Evolutionary conservation across 2,888 invertebrate genomes (phyloP).

Genomic region (Lomographa bimaculata): DNA sequence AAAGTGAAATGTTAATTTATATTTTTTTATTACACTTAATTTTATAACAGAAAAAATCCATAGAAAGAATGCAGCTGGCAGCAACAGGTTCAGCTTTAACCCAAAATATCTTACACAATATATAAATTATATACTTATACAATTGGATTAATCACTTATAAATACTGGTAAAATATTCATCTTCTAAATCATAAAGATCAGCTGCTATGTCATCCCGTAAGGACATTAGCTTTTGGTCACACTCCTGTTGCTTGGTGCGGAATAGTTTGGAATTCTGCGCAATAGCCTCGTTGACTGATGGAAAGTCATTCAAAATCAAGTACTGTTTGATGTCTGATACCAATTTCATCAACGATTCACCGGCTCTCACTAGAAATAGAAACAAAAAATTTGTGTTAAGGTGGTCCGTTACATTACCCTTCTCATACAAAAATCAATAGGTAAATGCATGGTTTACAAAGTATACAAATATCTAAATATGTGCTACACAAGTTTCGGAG

Average conservation of each 20-base stretch:
- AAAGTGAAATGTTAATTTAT: too few species aligned
- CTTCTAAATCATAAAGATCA: constrained; percentile 95
- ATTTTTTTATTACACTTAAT: too few species aligned
- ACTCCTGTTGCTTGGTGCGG: constrained; percentile 94
- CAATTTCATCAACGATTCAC: constrained; percentile 97
- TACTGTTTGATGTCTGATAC: constrained; percentile 99
- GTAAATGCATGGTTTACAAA: too few species aligned
- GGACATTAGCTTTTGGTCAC: constrained; percentile 96
- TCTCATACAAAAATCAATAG: too few species aligned
- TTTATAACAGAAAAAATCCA: too few species aligned
- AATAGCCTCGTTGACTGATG: constrained; percentile 98
- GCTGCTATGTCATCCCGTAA: constrained; percentile 97
- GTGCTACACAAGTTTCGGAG: too few species aligned
- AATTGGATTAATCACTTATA: constrained; percentile 82
- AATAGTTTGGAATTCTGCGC: constrained; percentile 96
- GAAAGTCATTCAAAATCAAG: constrained; percentile 98
- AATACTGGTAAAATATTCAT: constrained; percentile 95
- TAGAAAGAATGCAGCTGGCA: too few species aligned
- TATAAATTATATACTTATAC: too few species aligned
- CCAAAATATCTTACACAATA: too few species aligned
- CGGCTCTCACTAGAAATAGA: constrained; percentile 91
- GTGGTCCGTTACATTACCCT: too few species aligned
- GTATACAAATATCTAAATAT: too few species aligned
- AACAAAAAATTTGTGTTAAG: not conserved
- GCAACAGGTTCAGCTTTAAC: too few species aligned